phyloP scores from a whole-genome alignment of 1,140 invertebrate genomes.

The Cyrtorhinus lividipennis region DNA sequence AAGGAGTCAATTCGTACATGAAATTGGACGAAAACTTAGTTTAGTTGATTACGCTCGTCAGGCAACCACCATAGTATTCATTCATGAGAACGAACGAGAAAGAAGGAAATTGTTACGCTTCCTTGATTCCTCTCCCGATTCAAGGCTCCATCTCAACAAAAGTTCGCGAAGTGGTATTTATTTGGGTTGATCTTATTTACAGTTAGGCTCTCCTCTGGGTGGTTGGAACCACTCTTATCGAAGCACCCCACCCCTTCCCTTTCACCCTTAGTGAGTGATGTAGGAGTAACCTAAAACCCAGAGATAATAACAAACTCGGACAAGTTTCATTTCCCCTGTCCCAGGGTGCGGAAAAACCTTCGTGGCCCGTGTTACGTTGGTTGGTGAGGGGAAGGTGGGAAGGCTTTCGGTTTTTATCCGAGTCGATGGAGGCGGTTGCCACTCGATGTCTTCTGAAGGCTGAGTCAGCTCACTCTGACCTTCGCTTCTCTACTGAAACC shows the following conservation, averaged over 20 bases:
- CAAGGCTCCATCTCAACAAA: too few relatives aligned
- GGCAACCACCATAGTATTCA: too few relatives aligned
- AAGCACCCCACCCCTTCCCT: not conserved
- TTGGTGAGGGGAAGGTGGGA: not conserved
- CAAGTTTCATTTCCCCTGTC: not conserved
- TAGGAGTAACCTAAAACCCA: not conserved
- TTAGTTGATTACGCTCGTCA: too few relatives aligned
- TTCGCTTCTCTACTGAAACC: not conserved
- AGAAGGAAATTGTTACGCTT: too few relatives aligned
- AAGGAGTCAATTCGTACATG: too few relatives aligned
- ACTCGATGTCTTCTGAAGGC: not conserved
- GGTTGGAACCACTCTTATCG: not conserved
- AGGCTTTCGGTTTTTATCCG: not conserved
- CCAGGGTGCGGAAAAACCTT: not conserved
- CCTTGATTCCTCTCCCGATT: too few relatives aligned
- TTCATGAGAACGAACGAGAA: too few relatives aligned
- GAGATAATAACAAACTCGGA: conserved; percentile 7
- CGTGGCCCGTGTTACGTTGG: not conserved
- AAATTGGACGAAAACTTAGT: too few relatives aligned
- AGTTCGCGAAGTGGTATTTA: not conserved
- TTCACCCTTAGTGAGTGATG: conserved; percentile 7
- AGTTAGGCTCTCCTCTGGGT: not conserved
- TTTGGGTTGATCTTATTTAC: conserved; percentile 6
- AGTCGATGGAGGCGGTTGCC: not conserved
- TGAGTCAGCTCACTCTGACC: conserved; percentile 5